Evolutionary conservation across 2,113 vertebrate species (phyloP).

Genomic region (Lichenostomus cassidix): DNA sequence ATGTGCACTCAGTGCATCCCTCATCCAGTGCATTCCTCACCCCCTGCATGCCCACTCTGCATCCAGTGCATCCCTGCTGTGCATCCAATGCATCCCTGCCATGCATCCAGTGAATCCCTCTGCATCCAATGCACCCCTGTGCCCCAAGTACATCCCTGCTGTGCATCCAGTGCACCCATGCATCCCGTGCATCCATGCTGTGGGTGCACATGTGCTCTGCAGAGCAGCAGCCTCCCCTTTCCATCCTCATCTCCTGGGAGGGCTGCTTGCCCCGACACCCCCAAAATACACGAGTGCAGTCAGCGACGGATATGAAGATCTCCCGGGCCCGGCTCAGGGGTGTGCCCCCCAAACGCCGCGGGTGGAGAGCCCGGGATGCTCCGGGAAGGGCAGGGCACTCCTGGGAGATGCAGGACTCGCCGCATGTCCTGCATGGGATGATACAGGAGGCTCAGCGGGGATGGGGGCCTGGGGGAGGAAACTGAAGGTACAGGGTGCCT

Average conservation of each 20-base stretch:
- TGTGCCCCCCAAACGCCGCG: neutral
- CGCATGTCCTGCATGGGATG: neutral
- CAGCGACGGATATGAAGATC: no score
- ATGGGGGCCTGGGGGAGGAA: neutral
- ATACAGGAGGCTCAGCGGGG: neutral
- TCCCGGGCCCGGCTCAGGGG: fast-evolving
- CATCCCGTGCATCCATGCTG: no score
- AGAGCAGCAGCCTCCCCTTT: neutral
- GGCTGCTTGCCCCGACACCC: neutral
- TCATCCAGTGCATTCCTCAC: no score
- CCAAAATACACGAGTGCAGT: fast-evolving
- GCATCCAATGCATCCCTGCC: neutral
- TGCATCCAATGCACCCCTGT: no score
- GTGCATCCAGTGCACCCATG: neutral
- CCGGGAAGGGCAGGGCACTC: neutral
- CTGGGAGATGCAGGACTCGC: neutral
- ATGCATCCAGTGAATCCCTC: neutral
- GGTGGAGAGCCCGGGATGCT: neutral
- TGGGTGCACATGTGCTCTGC: fast-evolving
- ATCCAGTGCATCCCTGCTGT: neutral
- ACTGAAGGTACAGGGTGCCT: neutral
- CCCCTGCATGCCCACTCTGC: neutral
- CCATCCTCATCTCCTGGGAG: neutral
- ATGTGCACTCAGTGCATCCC: neutral
- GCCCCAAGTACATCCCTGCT: neutral